Conservation (phyloP, 1,140 invertebrate genomes). For the Teleogryllus occipitalis region DNA sequence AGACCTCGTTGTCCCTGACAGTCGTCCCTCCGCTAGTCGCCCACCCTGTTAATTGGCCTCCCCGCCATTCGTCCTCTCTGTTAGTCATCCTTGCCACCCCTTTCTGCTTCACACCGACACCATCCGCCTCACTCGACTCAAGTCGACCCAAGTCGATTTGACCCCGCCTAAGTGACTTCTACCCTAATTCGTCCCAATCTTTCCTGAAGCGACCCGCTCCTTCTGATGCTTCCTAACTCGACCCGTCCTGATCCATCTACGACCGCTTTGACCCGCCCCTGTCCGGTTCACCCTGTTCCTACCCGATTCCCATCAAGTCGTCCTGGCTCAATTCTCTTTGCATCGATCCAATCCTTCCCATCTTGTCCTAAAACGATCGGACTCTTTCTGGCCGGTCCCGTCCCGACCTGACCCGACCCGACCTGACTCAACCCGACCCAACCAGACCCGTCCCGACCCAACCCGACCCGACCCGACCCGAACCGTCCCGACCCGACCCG, state of each 20-base stretch:
- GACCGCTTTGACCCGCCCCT: slow-evolving; percentile 25
- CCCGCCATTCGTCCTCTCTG: no score
- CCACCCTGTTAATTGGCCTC: no score
- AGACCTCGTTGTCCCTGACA: no score
- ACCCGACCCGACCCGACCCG: slow-evolving; percentile 27
- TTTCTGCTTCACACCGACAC: no score
- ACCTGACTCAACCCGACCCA: slow-evolving; percentile 27
- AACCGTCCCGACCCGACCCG: slow-evolving; percentile 26
- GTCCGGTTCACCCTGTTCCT: slow-evolving; percentile 26
- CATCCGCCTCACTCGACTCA: neutral
- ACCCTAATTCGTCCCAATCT: slow-evolving; percentile 24
- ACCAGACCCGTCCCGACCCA: slow-evolving; percentile 27
- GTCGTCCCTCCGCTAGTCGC: no score
- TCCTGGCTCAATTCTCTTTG: slow-evolving; percentile 17
- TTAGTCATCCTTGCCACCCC: no score
- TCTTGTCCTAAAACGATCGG: slow-evolving; percentile 1
- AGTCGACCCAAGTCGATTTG: slow-evolving; percentile 20
- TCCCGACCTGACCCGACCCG: slow-evolving; percentile 26
- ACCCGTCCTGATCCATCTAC: slow-evolving; percentile 24
- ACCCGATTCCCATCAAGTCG: slow-evolving; percentile 22
- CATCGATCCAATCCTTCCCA: neutral
- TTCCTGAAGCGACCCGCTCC: slow-evolving; percentile 26
- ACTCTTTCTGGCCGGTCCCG: slow-evolving; percentile 21
- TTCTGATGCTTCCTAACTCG: slow-evolving; percentile 25
- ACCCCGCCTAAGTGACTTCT: slow-evolving; percentile 20